Evolutionary conservation across 2,888 invertebrate species (phyloP), one percentile per base, ranked within the genome.

Genomic region (Ectemnius lituratus): DNA sequence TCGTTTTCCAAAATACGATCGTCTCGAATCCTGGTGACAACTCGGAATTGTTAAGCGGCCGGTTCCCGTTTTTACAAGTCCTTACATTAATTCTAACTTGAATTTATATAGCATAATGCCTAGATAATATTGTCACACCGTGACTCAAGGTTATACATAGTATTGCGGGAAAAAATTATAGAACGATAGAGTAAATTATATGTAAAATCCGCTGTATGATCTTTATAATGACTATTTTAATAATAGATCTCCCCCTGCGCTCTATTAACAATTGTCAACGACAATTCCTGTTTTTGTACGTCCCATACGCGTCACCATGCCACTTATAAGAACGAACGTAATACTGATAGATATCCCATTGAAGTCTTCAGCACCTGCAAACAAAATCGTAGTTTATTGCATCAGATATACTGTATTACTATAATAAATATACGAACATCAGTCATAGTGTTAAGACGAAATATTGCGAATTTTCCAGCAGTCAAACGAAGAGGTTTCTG

Each of bases 391-490:
- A 0, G 23, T 62, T 62, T 56, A 4, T 4, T 47, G 2, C 16
- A 14, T 58, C 27, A 3, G 0, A 2, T 8, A 1, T 6, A 11
- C 0, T 37, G 8, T 37, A 59, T 58, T 47, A 59, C 49, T 37
- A 60, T 20, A 28, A 64, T 20, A 49, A 59, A 49, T 18, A 52
- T 64, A 82, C 91, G 91, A 88, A 93, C 93, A 72, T 91, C 88
- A 37, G 92, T 93, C 71, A 93, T 92, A 23, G 93, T 92, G 66
- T 91, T 90, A 37, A 93, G 88, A 2, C 93, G 93, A 18, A 93
- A 88, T 0, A 90, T 92, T 73, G 92, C 92, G 80, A 93, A 91
- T 86, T 93, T 93, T 6, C 93, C 93, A 37, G 93, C 93, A 0
- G 92, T 92, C 3, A 93, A 90, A 52, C 88, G 87, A 62, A 93